These are phyloP conservation scores for Acomys russatus DNA, from an alignment of 2,797 vertebrate genomes.

Conservation along the genomic window DNA sequence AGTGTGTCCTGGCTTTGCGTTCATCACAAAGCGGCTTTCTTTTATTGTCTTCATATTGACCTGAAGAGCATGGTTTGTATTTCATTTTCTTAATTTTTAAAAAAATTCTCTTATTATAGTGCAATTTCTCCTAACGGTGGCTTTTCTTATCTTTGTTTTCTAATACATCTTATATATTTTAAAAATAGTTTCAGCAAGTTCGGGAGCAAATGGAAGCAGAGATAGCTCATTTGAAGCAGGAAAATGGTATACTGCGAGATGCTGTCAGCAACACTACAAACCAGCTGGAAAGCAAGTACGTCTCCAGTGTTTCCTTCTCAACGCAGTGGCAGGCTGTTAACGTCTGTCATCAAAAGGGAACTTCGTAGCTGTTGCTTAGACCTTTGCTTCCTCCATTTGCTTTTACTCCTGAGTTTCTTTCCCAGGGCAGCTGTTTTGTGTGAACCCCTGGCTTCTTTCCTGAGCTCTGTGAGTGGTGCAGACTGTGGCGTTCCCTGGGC, in stretches of 20 bases:
- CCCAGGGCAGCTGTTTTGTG: background rate
- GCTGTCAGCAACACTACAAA: slow-evolving; percentile 98
- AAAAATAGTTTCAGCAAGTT: slow-evolving; percentile 94
- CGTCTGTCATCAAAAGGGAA: slow-evolving; percentile 13
- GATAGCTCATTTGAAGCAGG: slow-evolving; percentile 97
- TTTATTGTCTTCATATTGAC: slow-evolving; percentile 63
- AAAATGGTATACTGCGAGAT: slow-evolving; percentile 98
- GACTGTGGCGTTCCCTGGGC: background rate
- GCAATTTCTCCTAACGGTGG: slow-evolving; percentile 57
- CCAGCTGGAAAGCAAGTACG: slow-evolving; percentile 99
- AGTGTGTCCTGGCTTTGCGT: background rate
- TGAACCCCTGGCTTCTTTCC: background rate
- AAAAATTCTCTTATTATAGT: slow-evolving; percentile 35
- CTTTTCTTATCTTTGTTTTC: slow-evolving; percentile 58
- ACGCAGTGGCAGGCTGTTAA: slow-evolving; percentile 31
- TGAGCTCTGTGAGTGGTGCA: background rate
- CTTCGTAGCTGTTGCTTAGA: slow-evolving; percentile 27
- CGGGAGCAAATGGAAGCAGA: slow-evolving; percentile 98
- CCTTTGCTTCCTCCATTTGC: slow-evolving; percentile 45
- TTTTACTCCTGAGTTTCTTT: slow-evolving; percentile 67
- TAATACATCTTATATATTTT: slow-evolving; percentile 50
- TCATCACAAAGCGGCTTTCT: slow-evolving; percentile 22
- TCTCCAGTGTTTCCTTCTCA: slow-evolving; percentile 76
- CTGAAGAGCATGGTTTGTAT: slow-evolving; percentile 15
- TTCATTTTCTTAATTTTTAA: slow-evolving; percentile 58